A percentile compares a stretch with the other conserved stretches of the same genome.
These are phyloP conservation scores for Drosophila bipectinata DNA, from an alignment of 1,140 invertebrate genomes.

Conservation along the genomic window DNA sequence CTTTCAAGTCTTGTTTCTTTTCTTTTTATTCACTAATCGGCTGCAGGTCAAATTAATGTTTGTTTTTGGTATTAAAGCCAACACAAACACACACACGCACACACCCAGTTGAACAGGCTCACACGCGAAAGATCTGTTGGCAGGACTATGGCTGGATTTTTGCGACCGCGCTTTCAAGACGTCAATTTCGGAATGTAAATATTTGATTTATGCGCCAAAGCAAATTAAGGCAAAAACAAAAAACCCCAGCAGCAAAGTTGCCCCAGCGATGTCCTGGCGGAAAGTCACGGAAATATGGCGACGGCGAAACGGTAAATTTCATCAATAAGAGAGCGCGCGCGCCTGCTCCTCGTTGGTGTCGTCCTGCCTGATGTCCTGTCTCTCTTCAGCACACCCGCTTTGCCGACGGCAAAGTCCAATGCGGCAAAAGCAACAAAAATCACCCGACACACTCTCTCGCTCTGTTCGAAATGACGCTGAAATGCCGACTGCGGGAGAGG, in stretches of 20 bases:
- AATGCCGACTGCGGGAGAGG: constrained; percentile 6
- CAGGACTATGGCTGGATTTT: constrained; percentile 42
- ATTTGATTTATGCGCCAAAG: constrained; percentile 82
- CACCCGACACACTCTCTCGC: constrained; percentile 63
- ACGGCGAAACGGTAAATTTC: constrained; percentile 41
- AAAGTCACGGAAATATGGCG: constrained; percentile 38
- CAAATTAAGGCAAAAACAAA: constrained; percentile 77
- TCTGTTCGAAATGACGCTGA: constrained; percentile 70
- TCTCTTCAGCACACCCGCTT: constrained; percentile 36
- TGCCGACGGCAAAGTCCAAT: constrained; percentile 51
- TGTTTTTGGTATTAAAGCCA: constrained; percentile 54
- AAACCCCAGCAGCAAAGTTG: constrained; percentile 43
- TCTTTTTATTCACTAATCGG: constrained; percentile 26
- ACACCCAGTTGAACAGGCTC: constrained; percentile 6
- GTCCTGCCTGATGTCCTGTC: constrained; percentile 21
- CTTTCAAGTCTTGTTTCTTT: background rate
- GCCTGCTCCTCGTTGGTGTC: constrained; percentile 10
- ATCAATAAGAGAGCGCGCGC: constrained; percentile 33
- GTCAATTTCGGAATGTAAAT: constrained; percentile 83
- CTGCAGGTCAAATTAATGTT: constrained; percentile 56
- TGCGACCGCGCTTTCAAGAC: constrained; percentile 76
- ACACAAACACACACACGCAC: constrained; percentile 21
- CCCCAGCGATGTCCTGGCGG: constrained; percentile 20
- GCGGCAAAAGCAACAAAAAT: constrained; percentile 32
- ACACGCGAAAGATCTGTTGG: constrained; percentile 28